Evolutionary conservation across 2,888 invertebrate species (phyloP).

Genomic region (Drosophila vallismaia): DNA sequence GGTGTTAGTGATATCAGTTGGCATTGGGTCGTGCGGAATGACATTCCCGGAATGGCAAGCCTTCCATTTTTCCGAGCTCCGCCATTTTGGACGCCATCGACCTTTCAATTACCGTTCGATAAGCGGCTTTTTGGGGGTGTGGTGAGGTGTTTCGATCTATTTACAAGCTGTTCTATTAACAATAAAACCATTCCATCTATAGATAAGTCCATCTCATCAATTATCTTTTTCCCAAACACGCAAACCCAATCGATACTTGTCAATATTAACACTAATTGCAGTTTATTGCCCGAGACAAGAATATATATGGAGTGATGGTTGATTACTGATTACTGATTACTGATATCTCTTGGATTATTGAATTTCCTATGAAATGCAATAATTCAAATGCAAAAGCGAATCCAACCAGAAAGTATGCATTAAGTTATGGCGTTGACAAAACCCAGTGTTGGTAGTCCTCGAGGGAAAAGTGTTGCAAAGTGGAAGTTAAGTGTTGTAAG

Average conservation of each 20-base stretch:
- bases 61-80: slow-evolving; percentile 10
- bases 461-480: neutral
- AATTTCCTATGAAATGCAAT: neutral
- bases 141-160: neutral
- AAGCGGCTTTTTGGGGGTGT: neutral
- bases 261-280: slow-evolving; percentile 3
- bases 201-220: slow-evolving; percentile 1
- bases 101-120: neutral
- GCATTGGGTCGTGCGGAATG: slow-evolving; percentile 32
- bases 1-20: slow-evolving; percentile 33
- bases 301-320: neutral
- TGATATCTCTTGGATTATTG: neutral
- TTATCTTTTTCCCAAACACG: slow-evolving; percentile 1
- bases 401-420: neutral
- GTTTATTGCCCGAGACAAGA: neutral
- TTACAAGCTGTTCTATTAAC: neutral
- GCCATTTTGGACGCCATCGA: slow-evolving; percentile 7
- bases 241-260: neutral
- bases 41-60: slow-evolving; percentile 21
- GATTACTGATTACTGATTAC: neutral
- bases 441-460: neutral
- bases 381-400: neutral
- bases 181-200: neutral
- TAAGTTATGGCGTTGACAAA: neutral
- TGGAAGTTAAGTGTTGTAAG: neutral